Evolutionary conservation across 2,888 invertebrate species (phyloP).

Genomic region (Carcina quercana): DNA sequence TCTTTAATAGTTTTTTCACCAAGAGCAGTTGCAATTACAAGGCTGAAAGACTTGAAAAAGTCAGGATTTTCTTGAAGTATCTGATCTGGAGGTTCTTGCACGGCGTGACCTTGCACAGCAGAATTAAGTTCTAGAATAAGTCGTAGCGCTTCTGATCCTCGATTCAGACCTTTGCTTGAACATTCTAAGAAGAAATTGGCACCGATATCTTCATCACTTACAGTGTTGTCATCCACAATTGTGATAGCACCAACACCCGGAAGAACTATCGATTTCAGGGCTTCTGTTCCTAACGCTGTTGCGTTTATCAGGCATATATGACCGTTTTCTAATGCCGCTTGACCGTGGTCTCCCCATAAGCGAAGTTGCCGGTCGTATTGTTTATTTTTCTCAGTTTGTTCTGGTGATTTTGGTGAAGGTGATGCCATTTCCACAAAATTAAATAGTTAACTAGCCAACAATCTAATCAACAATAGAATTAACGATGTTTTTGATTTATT

Average conservation of each 20-base stretch:
- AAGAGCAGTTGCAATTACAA: slow-evolving; percentile 88
- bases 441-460: too few species aligned
- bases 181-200: slow-evolving; percentile 95
- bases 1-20: slow-evolving; percentile 84
- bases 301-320: slow-evolving; percentile 96
- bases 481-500: too few species aligned
- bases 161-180: slow-evolving; percentile 85
- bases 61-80: slow-evolving; percentile 89
- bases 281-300: slow-evolving; percentile 94
- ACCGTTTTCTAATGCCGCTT: slow-evolving; percentile 88
- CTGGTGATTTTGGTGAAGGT: slow-evolving; percentile 82
- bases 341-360: slow-evolving; percentile 99
- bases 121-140: slow-evolving; percentile 92
- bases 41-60: slow-evolving; percentile 90
- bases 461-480: too few species aligned
- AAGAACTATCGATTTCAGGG: slow-evolving; percentile 94
- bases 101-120: slow-evolving; percentile 93
- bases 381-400: slow-evolving; percentile 82
- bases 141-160: slow-evolving; percentile 89
- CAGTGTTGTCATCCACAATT: slow-evolving; percentile 90
- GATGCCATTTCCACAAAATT: too few species aligned
- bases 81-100: slow-evolving; percentile 91
- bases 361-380: slow-evolving; percentile 91
- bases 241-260: slow-evolving; percentile 96
- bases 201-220: slow-evolving; percentile 94